Evolutionary conservation across 2,797 vertebrate genomes (phyloP).

Genomic region (Vultur gryphus): DNA sequence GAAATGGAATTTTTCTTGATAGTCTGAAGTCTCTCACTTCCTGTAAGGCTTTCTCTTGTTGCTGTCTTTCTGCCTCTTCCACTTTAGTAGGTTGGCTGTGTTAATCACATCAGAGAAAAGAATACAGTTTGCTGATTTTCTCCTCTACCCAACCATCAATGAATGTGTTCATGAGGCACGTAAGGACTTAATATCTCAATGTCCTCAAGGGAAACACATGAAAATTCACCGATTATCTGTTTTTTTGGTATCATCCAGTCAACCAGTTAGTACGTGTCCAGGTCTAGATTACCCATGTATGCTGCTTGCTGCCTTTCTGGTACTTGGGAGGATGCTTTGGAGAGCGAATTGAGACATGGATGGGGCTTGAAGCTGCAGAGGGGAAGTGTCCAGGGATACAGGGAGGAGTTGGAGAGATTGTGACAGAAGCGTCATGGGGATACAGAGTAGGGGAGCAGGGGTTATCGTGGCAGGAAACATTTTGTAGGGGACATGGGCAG

Average conservation of each 20-base stretch:
- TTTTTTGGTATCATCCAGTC: not conserved
- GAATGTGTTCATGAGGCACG: not conserved
- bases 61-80: not conserved
- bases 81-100: not conserved
- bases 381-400: too few species aligned
- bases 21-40: not conserved
- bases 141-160: not conserved
- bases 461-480: not conserved
- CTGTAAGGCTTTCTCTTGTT: not conserved
- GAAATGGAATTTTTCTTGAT: not conserved
- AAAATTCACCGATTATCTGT: not conserved
- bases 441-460: not conserved
- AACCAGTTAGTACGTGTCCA: not conserved
- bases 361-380: not conserved
- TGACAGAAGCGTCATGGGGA: rapidly evolving
- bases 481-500: not conserved
- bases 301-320: not conserved
- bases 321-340: not conserved
- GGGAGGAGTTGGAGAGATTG: not conserved
- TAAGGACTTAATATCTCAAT: not conserved
- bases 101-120: not conserved
- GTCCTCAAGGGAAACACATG: not conserved
- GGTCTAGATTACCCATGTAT: not conserved
- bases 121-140: not conserved
- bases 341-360: not conserved